Evolutionary conservation across 2,113 vertebrate species (phyloP), one percentile per base, ranked within the genome.

Genomic region (Ceratotherium simum): DNA sequence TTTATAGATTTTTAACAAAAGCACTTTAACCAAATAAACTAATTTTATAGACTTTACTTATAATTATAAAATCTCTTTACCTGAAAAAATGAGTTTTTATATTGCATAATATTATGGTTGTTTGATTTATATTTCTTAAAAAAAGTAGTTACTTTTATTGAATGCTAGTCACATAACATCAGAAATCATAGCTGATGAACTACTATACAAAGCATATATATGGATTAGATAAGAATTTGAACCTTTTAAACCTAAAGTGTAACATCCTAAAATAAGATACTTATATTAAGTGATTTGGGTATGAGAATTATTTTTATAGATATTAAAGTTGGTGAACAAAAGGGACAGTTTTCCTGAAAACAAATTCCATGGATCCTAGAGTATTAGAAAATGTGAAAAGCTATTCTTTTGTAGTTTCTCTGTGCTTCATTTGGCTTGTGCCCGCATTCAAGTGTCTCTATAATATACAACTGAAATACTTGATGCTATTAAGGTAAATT

Each of bases 1-100:
- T 80, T 83, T 89, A 48, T 73, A 90, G 33, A 72, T 89, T 96
- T 96, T 91, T 93, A 96, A 85, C 36, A 79, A 90, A 96, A 79
- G 39, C 2, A 90, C 69, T 89, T 96, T 60, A 76, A 42, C n/a
- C 73, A 94, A 95, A 73, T 85, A 72, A 83, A 65, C 67, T 83
- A n/a, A 93, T 96, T 91, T 89, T 90, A 72, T 93, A 91, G 36
- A 64, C 25, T 75, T 87, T 39, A 39, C 39, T 42, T 42, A 64
- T 51, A 31, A 48, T 73, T 88, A 81, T 76, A 72, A 97, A 76
- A 62, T 16, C 12, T 64, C 31, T 82, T 91, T 93, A 56, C 42
- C 70, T 92, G 58, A 39, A 92, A 96, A 92, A 36, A n/a, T 60
- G 51, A 69, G 51, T 93, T 92, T 91, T 10, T 29, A 51, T 75